These are phyloP conservation scores for zebrafish (Danio rerio) DNA, from an alignment of 2,113 vertebrate genomes.

Conservation along the genomic window GRCz12tu NC_133185.1:2824001-2824500, in stretches of 20 bases:
- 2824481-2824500: too few relatives aligned
- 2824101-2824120: not conserved
- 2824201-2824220: conserved; percentile 5
- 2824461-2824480: too few relatives aligned
- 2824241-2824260: not conserved
- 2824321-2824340: too few relatives aligned
- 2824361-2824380: too few relatives aligned
- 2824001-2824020: conserved; percentile 46
- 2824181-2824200: not conserved
- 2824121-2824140: conserved; percentile 34
- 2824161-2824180: not conserved
- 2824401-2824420: too few relatives aligned
- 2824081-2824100: not conserved
- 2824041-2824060: conserved; percentile 56
- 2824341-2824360: too few relatives aligned
- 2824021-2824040: conserved; percentile 57
- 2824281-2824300: not conserved
- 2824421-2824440: not conserved
- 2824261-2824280: not conserved
- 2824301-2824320: too few relatives aligned
- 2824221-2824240: not conserved
- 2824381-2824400: not conserved
- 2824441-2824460: conserved; percentile 41
- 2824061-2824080: not conserved
- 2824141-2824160: not conserved